Evolutionary conservation across 1,140 invertebrate genomes (phyloP).

Genomic region (Ylistrum balloti): DNA sequence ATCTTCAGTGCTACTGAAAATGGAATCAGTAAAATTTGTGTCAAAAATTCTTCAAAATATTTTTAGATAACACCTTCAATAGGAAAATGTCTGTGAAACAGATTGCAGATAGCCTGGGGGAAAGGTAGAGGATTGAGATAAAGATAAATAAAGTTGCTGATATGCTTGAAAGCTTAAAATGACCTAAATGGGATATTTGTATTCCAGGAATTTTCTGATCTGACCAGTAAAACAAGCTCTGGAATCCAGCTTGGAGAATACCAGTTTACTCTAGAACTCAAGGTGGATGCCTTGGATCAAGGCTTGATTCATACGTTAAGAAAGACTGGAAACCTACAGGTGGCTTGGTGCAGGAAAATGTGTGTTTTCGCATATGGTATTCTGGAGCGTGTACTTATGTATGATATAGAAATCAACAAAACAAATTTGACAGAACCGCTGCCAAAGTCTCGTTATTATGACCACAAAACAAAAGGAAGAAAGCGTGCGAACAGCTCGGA

Average conservation of each 20-base stretch:
- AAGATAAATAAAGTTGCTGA: too few relatives aligned
- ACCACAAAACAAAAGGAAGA: constrained; percentile 42
- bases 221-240: background rate
- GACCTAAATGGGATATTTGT: background rate
- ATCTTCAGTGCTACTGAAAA: too few relatives aligned
- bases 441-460: constrained; percentile 52
- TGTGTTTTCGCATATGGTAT: constrained; percentile 50
- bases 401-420: constrained; percentile 53
- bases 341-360: constrained; percentile 59
- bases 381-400: constrained; percentile 61
- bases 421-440: constrained; percentile 39
- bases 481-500: background rate
- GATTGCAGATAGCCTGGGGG: too few relatives aligned
- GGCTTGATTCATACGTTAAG: constrained; percentile 44
- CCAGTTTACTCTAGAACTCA: constrained; percentile 54
- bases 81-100: too few relatives aligned
- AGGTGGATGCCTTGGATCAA: constrained; percentile 48
- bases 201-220: background rate
- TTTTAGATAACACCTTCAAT: too few relatives aligned
- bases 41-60: too few relatives aligned
- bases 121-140: too few relatives aligned
- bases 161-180: too few relatives aligned
- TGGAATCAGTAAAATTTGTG: too few relatives aligned
- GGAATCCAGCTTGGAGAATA: constrained; percentile 52
- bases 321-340: constrained; percentile 43